Conservation (phyloP, 1,140 invertebrate genomes). For the Laupala kohalensis region DNA sequence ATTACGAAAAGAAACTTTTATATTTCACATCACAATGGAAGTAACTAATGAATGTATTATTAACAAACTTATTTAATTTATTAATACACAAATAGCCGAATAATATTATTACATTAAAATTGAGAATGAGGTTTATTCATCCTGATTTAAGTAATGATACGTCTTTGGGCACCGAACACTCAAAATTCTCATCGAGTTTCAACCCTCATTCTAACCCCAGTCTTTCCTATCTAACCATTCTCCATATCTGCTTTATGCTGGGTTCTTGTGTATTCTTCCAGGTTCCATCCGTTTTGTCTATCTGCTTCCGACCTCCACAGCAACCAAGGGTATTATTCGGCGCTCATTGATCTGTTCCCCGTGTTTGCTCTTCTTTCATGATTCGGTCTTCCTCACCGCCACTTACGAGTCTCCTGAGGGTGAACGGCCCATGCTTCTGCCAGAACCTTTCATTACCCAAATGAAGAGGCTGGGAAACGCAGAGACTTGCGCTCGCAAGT, state of each 20-base stretch:
- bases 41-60: no score
- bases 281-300: no score
- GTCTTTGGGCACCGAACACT: background rate
- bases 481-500: background rate
- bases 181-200: background rate
- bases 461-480: background rate
- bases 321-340: background rate
- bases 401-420: background rate
- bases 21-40: no score
- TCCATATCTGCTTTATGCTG: background rate
- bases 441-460: background rate
- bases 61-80: no score
- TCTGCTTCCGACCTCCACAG: background rate
- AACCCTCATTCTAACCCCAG: background rate
- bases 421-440: background rate
- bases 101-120: no score
- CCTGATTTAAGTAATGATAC: no score
- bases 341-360: background rate
- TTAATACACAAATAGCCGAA: no score
- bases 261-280: no score
- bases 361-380: background rate
- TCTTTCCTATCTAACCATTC: background rate
- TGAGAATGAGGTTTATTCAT: no score
- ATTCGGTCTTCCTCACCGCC: background rate
- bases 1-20: no score